Conservation (phyloP, 2,888 invertebrate species). For the Melieria picta region DNA sequence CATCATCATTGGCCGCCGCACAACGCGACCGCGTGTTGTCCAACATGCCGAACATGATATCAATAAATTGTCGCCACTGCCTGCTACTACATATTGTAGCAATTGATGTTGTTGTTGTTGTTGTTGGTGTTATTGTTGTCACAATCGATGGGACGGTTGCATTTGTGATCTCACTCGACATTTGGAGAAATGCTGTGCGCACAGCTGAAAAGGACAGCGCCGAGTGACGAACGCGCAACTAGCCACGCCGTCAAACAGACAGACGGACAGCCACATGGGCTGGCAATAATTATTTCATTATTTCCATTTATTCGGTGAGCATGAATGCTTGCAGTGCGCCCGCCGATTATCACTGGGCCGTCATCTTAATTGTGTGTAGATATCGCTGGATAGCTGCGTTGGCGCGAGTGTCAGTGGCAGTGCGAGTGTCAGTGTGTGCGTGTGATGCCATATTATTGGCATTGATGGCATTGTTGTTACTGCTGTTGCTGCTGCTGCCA, state of each 20-base stretch:
- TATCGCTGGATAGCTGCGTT: too few relatives aligned
- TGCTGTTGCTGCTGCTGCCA: background rate
- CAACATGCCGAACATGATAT: constrained; percentile 43
- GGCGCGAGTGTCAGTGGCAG: background rate
- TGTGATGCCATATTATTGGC: constrained; percentile 12
- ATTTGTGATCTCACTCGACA: constrained; percentile 17
- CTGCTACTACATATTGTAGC: too few relatives aligned
- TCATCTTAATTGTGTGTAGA: constrained; percentile 58
- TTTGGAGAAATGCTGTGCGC: background rate
- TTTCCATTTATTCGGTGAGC: constrained; percentile 56
- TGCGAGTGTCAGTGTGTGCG: background rate
- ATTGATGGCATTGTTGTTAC: background rate
- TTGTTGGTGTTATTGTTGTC: background rate
- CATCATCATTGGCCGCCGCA: constrained; percentile 5
- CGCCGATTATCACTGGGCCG: constrained; percentile 55
- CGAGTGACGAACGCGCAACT: background rate
- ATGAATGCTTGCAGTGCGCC: constrained; percentile 41
- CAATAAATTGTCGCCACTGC: constrained; percentile 46
- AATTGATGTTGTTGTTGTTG: background rate
- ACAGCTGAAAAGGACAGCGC: too few relatives aligned
- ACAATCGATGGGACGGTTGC: constrained; percentile 6
- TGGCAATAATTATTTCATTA: constrained; percentile 60
- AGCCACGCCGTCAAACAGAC: background rate
- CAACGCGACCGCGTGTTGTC: constrained; percentile 22
- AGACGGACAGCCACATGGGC: constrained; percentile 1